Base-by-base conservation (phyloP, 2,888 invertebrate species). In the Xylophagus ater region DNA sequence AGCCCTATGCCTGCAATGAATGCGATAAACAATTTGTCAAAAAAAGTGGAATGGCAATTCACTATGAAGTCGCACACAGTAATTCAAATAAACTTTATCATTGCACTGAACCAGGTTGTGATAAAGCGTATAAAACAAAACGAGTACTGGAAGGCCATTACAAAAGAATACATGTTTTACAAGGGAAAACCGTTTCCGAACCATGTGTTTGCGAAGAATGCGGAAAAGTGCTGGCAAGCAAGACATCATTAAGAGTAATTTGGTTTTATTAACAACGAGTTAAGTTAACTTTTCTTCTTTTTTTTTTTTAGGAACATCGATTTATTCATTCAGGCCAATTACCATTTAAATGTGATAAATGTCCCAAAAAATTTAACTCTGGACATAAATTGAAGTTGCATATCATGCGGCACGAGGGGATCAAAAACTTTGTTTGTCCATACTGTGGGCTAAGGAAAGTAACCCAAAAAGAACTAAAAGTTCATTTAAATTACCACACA, bases 371-470 rank as follows among this genome's bases (percentile, higher is more conserved):
- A 15, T 46, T 37, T 30, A 24, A 31, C 10, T 43, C 44, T 2
- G 41, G 43, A 12, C 37, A 47, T 28, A 45, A 47, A 36, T 39
- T 47, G n/a, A 44, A 42, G 12, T 40, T 45, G 17, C 47, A 47
- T 20, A 44, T 39, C 25, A 32, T 41, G 36, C 40, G 45, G n/a
- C 47, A 47, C 17, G 40, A 41, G 4, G 45, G 45, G n/a, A 42
- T 45, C 2, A 47, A 47, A 34, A 47, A 47, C 28, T 41, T 42
- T 33, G 42, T 41, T 20, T 46, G 46, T 25, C 36, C 38, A 2
- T 35, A 38, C 10, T 46, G 47, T 9, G 47, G 45, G 10, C 28
- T 42, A 13, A 40, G 31, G 28, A 42, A 45, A 20, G 36, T 36
- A 25, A 42, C 45, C 10, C 29, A 32, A 30, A 37, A 45, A 26